Conservation (phyloP, 2,113 vertebrate species). For the Gila orcuttii region DNA sequence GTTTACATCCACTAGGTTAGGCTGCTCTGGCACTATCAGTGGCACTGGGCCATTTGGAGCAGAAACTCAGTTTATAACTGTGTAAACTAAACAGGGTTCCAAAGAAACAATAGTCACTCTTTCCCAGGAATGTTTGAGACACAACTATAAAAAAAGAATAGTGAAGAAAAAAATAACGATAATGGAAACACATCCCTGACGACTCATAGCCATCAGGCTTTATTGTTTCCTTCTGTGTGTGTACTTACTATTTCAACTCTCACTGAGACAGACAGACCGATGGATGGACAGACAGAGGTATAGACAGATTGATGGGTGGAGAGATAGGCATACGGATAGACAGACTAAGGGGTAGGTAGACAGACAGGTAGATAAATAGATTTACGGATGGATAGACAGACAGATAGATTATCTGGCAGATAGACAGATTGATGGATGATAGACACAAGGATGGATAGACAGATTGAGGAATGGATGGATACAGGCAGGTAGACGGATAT, state of each 20-base stretch:
- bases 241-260: neutral
- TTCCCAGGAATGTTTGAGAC: conserved; percentile 42
- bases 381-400: too few relatives aligned
- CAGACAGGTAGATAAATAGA: too few relatives aligned
- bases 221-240: conserved; percentile 21
- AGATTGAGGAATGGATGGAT: too few relatives aligned
- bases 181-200: neutral
- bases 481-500: too few relatives aligned
- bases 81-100: conserved; percentile 33
- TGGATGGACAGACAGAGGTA: neutral
- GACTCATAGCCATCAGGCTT: neutral
- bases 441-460: too few relatives aligned
- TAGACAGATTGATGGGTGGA: neutral
- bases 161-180: neutral
- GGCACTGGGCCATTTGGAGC: neutral
- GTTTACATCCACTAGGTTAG: conserved; percentile 6
- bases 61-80: conserved; percentile 27
- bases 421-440: too few relatives aligned
- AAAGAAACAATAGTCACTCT: conserved; percentile 19
- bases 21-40: neutral
- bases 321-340: too few relatives aligned
- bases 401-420: too few relatives aligned
- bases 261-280: too few relatives aligned
- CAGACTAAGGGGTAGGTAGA: too few relatives aligned
- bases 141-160: conserved; percentile 17